Evolutionary conservation across 2,797 vertebrate genomes (phyloP).

Genomic region (Coregonus suidteri): DNA sequence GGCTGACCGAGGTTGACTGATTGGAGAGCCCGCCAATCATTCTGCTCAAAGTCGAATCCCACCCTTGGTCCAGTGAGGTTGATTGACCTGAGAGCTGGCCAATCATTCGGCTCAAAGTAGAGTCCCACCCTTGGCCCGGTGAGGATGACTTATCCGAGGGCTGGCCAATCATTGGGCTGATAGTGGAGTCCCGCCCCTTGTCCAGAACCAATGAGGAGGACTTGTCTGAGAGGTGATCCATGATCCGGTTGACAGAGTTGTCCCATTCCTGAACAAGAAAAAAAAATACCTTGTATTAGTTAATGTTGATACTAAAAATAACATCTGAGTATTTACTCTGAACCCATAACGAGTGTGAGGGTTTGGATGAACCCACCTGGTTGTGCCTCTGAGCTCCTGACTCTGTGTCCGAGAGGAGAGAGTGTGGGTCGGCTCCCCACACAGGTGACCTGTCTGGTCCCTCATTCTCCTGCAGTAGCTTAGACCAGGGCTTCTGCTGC

Average conservation of each 20-base stretch:
- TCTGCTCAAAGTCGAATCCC: constrained; percentile 57
- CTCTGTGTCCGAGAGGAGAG: constrained; percentile 6
- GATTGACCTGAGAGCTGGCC: constrained; percentile 17
- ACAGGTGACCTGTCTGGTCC: constrained; percentile 54
- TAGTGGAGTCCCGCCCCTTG: constrained; percentile 41
- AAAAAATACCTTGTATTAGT: neutral
- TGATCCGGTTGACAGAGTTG: neutral
- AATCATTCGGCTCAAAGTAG: constrained; percentile 21
- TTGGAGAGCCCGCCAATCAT: constrained; percentile 55
- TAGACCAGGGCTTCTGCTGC: constrained; percentile 23
- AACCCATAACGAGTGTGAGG: neutral
- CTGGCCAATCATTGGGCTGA: constrained; percentile 63
- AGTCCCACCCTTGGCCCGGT: neutral
- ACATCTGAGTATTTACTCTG: neutral
- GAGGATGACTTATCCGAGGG: constrained; percentile 28
- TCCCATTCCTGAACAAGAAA: constrained; percentile 42
- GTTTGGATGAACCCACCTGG: constrained; percentile 33
- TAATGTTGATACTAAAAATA: neutral
- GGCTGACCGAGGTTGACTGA: constrained; percentile 27
- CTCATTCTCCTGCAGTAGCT: neutral
- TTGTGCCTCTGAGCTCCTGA: neutral
- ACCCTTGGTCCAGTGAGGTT: constrained; percentile 23
- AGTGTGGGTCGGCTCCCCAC: neutral
- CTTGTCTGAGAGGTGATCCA: constrained; percentile 19
- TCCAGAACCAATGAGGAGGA: constrained; percentile 19